A percentile compares a stretch with the other conserved stretches of the same genome.
Conservation (phyloP, 2,113 vertebrate genomes). For the Tympanuchus pallidicinctus region DNA sequence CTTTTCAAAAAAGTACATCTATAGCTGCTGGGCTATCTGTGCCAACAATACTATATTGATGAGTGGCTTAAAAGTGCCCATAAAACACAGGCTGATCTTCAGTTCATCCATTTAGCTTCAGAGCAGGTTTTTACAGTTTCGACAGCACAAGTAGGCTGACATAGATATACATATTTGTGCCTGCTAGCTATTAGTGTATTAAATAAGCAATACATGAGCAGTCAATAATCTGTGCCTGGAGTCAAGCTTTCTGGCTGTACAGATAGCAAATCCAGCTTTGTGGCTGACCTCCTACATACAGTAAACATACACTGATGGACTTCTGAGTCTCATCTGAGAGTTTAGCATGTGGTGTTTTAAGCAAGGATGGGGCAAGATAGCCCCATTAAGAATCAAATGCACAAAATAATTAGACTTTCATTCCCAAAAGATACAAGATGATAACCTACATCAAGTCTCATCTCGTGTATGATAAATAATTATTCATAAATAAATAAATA, state of each 20-base stretch:
- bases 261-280: background rate
- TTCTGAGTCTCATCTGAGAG: background rate
- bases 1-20: background rate
- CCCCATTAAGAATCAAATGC: background rate
- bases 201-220: background rate
- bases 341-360: background rate
- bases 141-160: background rate
- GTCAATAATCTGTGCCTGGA: accelerated
- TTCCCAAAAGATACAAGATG: background rate
- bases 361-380: background rate
- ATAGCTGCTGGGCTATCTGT: background rate
- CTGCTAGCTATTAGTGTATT: background rate
- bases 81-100: background rate
- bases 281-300: background rate
- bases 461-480: background rate
- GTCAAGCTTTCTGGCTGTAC: background rate
- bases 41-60: background rate
- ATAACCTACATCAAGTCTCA: background rate
- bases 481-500: background rate
- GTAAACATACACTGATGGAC: background rate
- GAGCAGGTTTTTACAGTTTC: background rate
- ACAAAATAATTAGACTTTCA: background rate
- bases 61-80: background rate
- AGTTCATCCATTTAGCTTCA: background rate
- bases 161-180: background rate